Evolutionary conservation across 1,140 invertebrate species (phyloP), one percentile per base, ranked within the genome.

Genomic region (Sinonovacula constricta): DNA sequence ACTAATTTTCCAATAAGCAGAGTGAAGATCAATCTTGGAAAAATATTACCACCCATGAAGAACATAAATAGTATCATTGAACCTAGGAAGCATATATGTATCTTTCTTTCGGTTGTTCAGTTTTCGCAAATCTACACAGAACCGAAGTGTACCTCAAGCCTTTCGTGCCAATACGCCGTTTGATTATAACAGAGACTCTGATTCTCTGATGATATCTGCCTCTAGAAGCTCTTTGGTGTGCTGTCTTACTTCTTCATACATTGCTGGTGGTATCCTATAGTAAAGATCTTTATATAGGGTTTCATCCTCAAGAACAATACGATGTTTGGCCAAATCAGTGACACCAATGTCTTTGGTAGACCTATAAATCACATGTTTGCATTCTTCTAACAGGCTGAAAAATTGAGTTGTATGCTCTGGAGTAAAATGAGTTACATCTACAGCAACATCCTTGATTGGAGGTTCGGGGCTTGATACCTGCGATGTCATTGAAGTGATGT

Each of bases 91-190:
- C 3, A 26, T 33, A 30, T 67, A 67, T 26, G 65, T 28, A 31
- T 67, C 39, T 31, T 49, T 66, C 10, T n/a, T 66, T 2, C 15
- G 22, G 4, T 39, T 26, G 15, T 39, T 66, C 28, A 49, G 22
- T 10, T 66, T 54, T 4, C 45, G 39, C 10, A 22, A 67, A 18
- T 53, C 65, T 22, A 53, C 33, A 53, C 39, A 67, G 28, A 67
- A 67, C 12, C 65, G n/a, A 12, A 67, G 15, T 12, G 3, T 3
- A 1, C 34, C 22, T 30, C 31, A 10, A 12, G n/a, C n/a, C 24
- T 67, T 67, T 53, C 65, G 28, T 22, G 53, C 65, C 31, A 67
- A 30, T 22, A 67, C 65, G 31, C 49, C 49, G 33, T 67, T 67
- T 12, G 39, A 53, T 36, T 10, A 63, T 26, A 31, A 75, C 24